Evolutionary conservation across 2,888 invertebrate species (phyloP), one percentile per base, ranked within the genome.

Genomic region (Apodemia zela): DNA sequence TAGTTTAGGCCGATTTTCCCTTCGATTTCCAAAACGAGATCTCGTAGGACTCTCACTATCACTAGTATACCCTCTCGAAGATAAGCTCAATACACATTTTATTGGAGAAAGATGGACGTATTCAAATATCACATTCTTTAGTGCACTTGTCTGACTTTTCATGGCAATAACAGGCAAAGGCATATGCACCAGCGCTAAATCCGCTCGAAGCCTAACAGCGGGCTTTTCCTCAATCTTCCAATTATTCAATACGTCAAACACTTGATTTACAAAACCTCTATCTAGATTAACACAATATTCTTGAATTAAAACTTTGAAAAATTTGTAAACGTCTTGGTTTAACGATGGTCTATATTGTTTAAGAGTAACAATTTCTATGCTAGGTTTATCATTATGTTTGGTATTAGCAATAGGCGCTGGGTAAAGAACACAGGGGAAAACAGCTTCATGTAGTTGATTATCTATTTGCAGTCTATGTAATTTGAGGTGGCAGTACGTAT

Each of bases 391-490:
- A 42, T 77, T 64, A 1, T 79, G 79, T 35, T 79, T 79, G 1
- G 76, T 69, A 51, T 93, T 89, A 4, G 93, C 87, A 17, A 92
- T 71, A 1, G 95, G 94, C 1, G 93, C 92, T 0, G 95, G 94
- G 73, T 94, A 92, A 15, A 96, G 73, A 11, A 95, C 94, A 51
- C 94, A 93, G 0, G 95, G 95, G 75, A 95, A 95, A 49, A 94
- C 93, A 15, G 95, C 94, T 75, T 95, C 95, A 61, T 92, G 89
- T 67, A 95, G 78, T 81, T 96, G 95, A 81, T 97, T 96, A 82
- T 97, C 97, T 66, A 97, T 89, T 93, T 97, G 93, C 29, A 93
- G 76, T 65, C 87, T 81, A 75, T 97, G 95, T 17, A 96, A 72
- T 78, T 94, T 95, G 61, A 95, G 85, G 77, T 95, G 95, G 62